Base-by-base conservation (phyloP, 2,797 vertebrate genomes). In the Hoplostethus mediterraneus region DNA sequence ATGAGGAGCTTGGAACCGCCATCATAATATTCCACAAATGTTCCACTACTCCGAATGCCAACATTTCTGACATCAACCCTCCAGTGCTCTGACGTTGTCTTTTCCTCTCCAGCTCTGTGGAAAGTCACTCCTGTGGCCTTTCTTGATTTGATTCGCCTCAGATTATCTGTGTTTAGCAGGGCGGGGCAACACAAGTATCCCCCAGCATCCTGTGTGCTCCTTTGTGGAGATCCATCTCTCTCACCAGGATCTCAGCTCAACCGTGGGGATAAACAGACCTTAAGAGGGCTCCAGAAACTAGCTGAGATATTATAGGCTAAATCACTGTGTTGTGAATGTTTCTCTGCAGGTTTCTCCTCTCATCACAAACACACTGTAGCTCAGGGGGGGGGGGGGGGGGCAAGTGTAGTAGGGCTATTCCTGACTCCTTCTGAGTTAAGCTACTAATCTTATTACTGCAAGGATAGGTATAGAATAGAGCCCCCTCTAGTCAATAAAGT, bases 381-480 rank as follows among this genome's bases (percentile, higher is more conserved):
- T 52, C 44, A 44, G 63, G 71, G 40, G 72, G 71, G 16, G n/a
- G n/a, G n/a, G n/a, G n/a, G n/a, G n/a, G n/a, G n/a, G n/a, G n/a
- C n/a, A n/a, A 68, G 64, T 30, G 56, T 67, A 83, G 51, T 30
- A 62, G 56, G 63, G 54, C 86, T 94, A 90, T 93, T 94, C 84
- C 64, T 89, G 89, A 93, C 90, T 90, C 71, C 77, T 84, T 67
- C 65, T 69, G 83, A 90, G 92, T 94, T 95, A 93, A 85, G 58
- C 76, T 51, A 9, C 82, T 95, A 95, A 95, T 95, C 94, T 90
- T 71, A 88, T 95, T 94, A 95, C 44, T 54, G 54, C 10, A 57
- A 21, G 21, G 31, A 65, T 51, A 51, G 63, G 45, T 73, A 73
- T 82, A 85, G 77, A 77, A 74, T 10, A 80, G 64, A 79, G 71